Conservation (phyloP, 2,888 invertebrate genomes). For the Sinelater perroti region DNA sequence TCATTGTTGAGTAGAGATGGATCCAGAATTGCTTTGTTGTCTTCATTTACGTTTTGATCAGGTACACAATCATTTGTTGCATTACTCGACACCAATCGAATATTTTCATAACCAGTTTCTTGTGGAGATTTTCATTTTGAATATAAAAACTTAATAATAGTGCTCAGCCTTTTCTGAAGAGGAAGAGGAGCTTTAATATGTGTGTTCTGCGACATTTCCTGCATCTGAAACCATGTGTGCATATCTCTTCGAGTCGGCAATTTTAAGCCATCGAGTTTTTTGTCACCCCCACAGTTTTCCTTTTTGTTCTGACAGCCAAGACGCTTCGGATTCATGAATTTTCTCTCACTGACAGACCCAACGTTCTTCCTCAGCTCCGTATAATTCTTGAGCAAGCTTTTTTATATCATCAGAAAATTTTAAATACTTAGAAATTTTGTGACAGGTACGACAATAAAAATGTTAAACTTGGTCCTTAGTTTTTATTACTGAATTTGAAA, state of each 20-base stretch:
- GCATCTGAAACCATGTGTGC: conserved; percentile 84
- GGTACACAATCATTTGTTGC: conserved; percentile 45
- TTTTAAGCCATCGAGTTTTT: conserved; percentile 76
- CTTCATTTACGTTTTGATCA: conserved; percentile 38
- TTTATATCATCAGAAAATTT: conserved; percentile 87
- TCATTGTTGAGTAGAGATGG: conserved; percentile 65
- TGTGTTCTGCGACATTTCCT: conserved; percentile 89
- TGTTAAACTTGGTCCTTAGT: conserved; percentile 95
- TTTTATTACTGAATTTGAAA: conserved; percentile 74
- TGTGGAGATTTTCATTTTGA: conserved; percentile 77
- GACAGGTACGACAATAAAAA: conserved; percentile 95
- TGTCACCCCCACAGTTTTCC: conserved; percentile 87
- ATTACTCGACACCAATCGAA: conserved; percentile 47
- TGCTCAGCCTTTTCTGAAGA: conserved; percentile 76
- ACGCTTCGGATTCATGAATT: conserved; percentile 84
- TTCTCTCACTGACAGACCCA: conserved; percentile 77
- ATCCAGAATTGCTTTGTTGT: conserved; percentile 41
- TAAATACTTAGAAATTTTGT: conserved; percentile 90
- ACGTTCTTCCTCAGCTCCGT: conserved; percentile 90
- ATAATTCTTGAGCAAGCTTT: conserved; percentile 90
- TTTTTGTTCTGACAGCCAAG: conserved; percentile 82
- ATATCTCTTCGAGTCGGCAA: conserved; percentile 81
- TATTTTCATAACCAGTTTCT: conserved; percentile 58
- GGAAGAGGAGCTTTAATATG: conserved; percentile 77
- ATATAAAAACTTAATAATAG: conserved; percentile 76